Base-by-base conservation (phyloP, 2,797 vertebrate species). In the Gymnoscopelus microlampas region DNA sequence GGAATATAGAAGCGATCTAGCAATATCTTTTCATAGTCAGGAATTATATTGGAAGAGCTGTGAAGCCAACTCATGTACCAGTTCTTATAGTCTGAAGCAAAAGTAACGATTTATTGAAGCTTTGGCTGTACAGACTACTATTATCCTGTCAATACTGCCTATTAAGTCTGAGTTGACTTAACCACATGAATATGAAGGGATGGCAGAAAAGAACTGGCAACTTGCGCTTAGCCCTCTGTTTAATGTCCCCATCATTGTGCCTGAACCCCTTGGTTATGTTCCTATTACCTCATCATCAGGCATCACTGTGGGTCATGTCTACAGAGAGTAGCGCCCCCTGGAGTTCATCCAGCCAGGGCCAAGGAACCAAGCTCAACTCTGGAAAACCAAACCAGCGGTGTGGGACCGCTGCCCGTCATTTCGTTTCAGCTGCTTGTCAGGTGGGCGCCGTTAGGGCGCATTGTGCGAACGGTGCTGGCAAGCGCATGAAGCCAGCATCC, bases 111-210 rank as follows among this genome's bases (percentile, higher is more conserved):
- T 70, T 13, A 68, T 72, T 61, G 24, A 10, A 32, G 48, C 61
- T 53, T 51, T 76, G 68, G 53, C 64, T 58, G 50, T 26, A 13
- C 6, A 76, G 47, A 67, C 15, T 77, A 26, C 15, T 60, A 72
- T 72, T 69, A 78, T 68, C 60, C 54, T 75, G 66, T 78, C 64
- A 81, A 53, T 74, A 66, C n/a, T 56, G n/a, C 9, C 12, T 15
- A 70, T 77, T 73, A 74, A 55, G 13, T 75, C 50, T 66, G 47
- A 78, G 68, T 76, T 47, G 71, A 78, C 66, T 70, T 73, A 70
- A 71, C 64, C 68, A 63, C 63, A 49, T 63, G 14, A 64, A 80
- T 78, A 80, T 70, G 11, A 80, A 77, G 11, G 61, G 59, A 71
- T 53, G 63, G 64, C 15, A 14, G 51, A 77, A 64, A 77, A 54